phyloP scores from a whole-genome alignment of 2,797 vertebrate species.

The Gila robusta region DNA sequence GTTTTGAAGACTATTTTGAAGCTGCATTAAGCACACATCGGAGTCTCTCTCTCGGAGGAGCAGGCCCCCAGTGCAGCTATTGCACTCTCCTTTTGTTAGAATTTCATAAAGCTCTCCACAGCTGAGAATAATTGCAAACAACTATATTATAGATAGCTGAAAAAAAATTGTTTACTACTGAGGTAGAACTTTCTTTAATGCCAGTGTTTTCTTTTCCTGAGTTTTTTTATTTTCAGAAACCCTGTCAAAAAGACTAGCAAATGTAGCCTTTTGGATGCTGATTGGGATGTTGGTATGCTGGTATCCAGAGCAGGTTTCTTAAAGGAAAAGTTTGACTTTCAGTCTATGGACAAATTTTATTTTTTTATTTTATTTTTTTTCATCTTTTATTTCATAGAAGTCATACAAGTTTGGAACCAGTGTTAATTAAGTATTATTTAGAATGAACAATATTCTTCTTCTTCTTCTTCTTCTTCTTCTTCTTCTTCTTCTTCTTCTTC shows the following conservation, averaged over 20 bases:
- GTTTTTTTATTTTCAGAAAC: constrained; percentile 16
- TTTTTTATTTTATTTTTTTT: background rate
- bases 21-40: constrained; percentile 45
- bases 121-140: constrained; percentile 73
- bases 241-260: background rate
- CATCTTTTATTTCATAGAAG: background rate
- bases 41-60: constrained; percentile 29
- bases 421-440: background rate
- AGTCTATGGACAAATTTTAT: background rate
- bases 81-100: constrained; percentile 54
- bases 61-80: constrained; percentile 31
- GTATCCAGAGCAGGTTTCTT: background rate
- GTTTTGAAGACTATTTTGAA: constrained; percentile 39
- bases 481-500: too few relatives aligned
- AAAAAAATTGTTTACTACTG: constrained; percentile 64
- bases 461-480: too few relatives aligned
- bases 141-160: constrained; percentile 69
- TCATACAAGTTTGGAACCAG: background rate
- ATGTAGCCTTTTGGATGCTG: background rate
- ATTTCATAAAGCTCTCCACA: constrained; percentile 66
- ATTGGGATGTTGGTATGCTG: background rate
- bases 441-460: background rate
- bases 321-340: background rate
- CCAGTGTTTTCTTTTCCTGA: constrained; percentile 55
- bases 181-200: constrained; percentile 59